Conservation (phyloP, 2,888 invertebrate genomes). For the Lepidochitona cinerea region DNA sequence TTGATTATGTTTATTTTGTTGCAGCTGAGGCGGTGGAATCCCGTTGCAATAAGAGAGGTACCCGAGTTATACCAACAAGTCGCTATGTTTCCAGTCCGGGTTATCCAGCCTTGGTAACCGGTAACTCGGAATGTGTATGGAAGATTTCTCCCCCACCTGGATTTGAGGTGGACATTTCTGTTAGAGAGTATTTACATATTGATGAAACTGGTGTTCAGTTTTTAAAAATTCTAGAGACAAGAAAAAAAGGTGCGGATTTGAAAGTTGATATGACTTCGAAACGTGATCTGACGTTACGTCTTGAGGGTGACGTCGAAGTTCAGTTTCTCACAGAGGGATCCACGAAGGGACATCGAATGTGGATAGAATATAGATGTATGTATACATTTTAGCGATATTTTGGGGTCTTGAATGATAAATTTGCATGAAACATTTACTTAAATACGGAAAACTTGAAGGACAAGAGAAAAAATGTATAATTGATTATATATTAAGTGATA, state of each 20-base stretch:
- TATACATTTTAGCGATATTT: no score
- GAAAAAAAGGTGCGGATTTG: not conserved
- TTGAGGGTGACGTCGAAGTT: not conserved
- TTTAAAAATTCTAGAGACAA: not conserved
- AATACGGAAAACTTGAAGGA: no score
- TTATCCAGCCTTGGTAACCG: not conserved
- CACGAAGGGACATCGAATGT: not conserved
- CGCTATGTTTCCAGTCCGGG: not conserved
- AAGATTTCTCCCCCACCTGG: not conserved
- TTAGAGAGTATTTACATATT: not conserved
- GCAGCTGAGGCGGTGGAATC: not conserved
- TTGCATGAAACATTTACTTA: no score
- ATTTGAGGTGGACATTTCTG: not conserved
- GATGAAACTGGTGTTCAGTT: not conserved
- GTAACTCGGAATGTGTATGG: not conserved
- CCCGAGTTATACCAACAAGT: not conserved
- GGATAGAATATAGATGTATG: constrained; percentile 7
- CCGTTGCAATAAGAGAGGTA: not conserved
- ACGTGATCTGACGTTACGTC: not conserved
- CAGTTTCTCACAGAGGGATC: not conserved
- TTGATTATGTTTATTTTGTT: no score
- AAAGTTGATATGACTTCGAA: not conserved
- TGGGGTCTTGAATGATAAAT: no score
- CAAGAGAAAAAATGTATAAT: no score
- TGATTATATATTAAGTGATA: no score